Evolutionary conservation across 2,888 invertebrate species (phyloP).

Genomic region (Limnephilus lunatus): DNA sequence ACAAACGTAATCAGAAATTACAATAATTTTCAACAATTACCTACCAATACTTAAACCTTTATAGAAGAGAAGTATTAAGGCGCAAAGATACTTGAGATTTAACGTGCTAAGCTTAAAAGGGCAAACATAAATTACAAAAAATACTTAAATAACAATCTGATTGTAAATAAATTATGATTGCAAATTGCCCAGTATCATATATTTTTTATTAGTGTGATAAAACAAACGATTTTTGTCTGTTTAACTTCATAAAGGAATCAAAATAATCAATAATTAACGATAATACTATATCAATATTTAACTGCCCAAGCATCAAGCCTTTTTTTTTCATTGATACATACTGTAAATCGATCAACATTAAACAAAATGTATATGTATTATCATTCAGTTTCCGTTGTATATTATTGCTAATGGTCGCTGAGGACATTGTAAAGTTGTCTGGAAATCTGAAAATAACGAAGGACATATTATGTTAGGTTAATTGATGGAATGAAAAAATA

Average conservation of each 20-base stretch:
- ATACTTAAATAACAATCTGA: background rate
- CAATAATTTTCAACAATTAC: background rate
- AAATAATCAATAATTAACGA: background rate
- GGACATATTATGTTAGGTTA: background rate
- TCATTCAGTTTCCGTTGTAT: background rate
- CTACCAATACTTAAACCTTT: background rate
- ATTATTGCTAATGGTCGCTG: slow-evolving; percentile 28
- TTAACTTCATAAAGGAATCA: background rate
- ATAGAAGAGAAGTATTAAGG: background rate
- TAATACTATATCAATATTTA: background rate
- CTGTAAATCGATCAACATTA: background rate
- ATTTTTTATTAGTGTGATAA: background rate
- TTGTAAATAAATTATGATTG: background rate
- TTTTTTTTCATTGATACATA: background rate
- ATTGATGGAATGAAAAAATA: background rate
- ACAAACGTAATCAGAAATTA: background rate
- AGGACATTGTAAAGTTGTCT: background rate
- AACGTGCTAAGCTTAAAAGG: background rate
- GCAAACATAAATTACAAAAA: background rate
- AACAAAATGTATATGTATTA: background rate
- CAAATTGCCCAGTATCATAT: background rate
- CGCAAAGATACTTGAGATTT: background rate
- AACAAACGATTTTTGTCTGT: background rate
- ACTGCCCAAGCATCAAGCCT: background rate
- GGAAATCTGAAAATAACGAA: background rate